A percentile compares a stretch with the other conserved stretches of the same genome.
Evolutionary conservation across 2,113 vertebrate genomes (phyloP).

Genomic region (Microtus richardsoni): DNA sequence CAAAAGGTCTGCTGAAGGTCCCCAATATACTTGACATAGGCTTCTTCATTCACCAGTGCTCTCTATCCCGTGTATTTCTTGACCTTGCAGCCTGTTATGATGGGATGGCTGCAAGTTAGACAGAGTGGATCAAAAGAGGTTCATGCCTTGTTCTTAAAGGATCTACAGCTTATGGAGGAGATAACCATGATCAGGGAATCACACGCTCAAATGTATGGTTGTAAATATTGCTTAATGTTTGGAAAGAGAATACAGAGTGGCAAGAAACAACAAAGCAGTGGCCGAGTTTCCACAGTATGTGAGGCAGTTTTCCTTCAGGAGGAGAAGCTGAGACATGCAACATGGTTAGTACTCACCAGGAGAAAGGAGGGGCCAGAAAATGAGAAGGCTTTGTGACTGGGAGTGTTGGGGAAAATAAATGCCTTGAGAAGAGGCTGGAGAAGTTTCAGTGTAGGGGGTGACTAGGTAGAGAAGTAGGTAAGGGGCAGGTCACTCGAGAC

Average conservation of each 20-base stretch:
- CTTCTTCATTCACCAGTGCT: neutral
- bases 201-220: neutral
- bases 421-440: neutral
- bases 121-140: neutral
- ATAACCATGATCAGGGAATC: neutral
- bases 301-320: neutral
- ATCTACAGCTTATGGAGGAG: neutral
- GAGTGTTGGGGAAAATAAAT: neutral
- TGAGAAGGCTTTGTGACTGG: neutral
- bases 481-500: neutral
- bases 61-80: neutral
- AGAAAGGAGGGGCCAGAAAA: neutral
- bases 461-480: neutral
- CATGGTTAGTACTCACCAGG: neutral
- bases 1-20: neutral
- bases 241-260: neutral
- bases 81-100: neutral
- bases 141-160: neutral
- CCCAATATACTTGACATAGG: neutral
- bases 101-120: neutral
- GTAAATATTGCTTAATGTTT: neutral
- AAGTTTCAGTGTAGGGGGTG: fast-evolving
- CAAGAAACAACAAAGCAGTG: neutral
- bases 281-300: neutral
- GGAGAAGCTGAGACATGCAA: neutral